Conservation (phyloP, 1,140 invertebrate genomes). For the Plodia interpunctella region DNA sequence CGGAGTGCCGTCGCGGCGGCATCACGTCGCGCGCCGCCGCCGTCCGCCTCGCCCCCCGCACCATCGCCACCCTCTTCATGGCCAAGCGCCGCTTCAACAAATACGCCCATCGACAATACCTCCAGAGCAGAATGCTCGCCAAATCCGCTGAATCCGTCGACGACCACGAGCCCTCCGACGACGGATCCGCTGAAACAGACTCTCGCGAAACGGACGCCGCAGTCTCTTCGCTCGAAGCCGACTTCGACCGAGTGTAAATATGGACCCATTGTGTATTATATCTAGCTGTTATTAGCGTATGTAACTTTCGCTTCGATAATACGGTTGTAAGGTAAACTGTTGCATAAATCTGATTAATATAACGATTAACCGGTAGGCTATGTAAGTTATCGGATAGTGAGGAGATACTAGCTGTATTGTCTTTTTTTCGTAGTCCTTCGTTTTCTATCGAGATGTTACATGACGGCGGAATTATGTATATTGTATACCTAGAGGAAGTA, state of each 20-base stretch:
- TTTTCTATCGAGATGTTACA: not conserved
- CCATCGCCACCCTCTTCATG: conserved; percentile 72
- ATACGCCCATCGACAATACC: conserved; percentile 70
- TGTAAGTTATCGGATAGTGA: conserved; percentile 39
- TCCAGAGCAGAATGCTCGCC: conserved; percentile 39
- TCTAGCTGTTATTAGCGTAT: conserved; percentile 46
- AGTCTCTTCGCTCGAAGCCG: too few species aligned
- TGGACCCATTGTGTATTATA: conserved; percentile 38
- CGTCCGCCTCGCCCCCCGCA: conserved; percentile 63
- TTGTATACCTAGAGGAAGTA: conserved; percentile 26
- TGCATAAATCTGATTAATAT: conserved; percentile 69
- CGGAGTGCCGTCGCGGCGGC: conserved; percentile 64
- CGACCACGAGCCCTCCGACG: conserved; percentile 11
- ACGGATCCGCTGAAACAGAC: too few species aligned
- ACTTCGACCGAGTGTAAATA: not conserved
- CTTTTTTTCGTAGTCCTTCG: conserved; percentile 1
- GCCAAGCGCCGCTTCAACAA: conserved; percentile 73
- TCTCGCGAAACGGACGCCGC: too few species aligned
- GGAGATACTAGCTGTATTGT: conserved; percentile 28
- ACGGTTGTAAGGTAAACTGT: conserved; percentile 57
- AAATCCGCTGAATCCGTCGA: conserved; percentile 15
- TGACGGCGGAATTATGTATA: conserved; percentile 11
- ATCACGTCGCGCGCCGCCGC: conserved; percentile 68
- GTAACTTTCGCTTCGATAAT: conserved; percentile 56
- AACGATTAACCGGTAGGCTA: conserved; percentile 51